Base-by-base conservation (phyloP, 2,888 invertebrate species). In the Lochmaea crataegi region DNA sequence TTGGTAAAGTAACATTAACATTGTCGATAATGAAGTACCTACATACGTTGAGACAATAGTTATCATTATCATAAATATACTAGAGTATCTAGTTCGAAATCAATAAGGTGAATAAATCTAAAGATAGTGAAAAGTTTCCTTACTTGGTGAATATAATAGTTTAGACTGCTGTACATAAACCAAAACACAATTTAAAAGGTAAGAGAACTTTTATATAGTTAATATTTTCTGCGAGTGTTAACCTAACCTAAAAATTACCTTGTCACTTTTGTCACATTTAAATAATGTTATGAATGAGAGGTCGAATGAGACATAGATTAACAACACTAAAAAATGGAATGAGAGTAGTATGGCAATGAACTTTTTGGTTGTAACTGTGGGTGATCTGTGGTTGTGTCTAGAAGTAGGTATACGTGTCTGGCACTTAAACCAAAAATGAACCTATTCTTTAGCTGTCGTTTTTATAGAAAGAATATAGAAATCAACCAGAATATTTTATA, bases 1-100 rank as follows among this genome's bases (percentile, higher is more conserved):
- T 68, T 68, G 68, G 48, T 61, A 51, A 56, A 61, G 68, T 61
- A 60, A 57, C n/a, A 67, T 11, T 67, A 67, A 53, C 22, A 57
- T 48, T 12, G 51, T 51, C 51, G 51, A 68, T 42, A 32, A 68
- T 68, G 61, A 68, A 68, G 53, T 16, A 53, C n/a, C n/a, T n/a
- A n/a, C 11, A 18, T 42, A 48, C 18, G 45, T 58, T 68, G 42
- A 58, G 42, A 68, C 61, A 48, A 68, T 61, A 60, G 26, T 51
- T 32, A 18, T n/a, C 41, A 6, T n/a, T n/a, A n/a, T 57, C 12
- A 26, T 65, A 22, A 56, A 22, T 26, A 41, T 58, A 12, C n/a
- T n/a, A n/a, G n/a, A n/a, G n/a, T n/a, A n/a, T 58, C n/a, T 42
- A 42, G n/a, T 42, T 6, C 12, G 4, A 57, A 58, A 67, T 67